phyloP scores from a whole-genome alignment of 30 jellyfish, hydroid and myxozoan species.

The Pelagia noctiluca region DNA sequence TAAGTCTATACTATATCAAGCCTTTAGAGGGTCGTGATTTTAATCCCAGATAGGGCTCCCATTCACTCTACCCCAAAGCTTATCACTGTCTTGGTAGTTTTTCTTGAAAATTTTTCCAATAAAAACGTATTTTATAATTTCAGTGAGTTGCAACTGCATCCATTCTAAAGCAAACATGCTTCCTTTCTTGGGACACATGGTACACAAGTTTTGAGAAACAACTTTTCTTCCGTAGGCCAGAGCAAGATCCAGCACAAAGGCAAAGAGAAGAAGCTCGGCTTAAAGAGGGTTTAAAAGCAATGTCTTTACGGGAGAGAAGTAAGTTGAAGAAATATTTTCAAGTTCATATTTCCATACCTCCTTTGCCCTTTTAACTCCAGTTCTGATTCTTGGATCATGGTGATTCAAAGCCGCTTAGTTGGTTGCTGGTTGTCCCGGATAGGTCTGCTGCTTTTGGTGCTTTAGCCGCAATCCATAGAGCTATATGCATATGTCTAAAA shows the following conservation, averaged over 20 bases:
- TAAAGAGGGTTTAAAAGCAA: slow-evolving; percentile 57
- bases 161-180: background rate
- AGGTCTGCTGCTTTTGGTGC: background rate
- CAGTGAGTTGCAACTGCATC: too few relatives aligned
- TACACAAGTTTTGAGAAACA: background rate
- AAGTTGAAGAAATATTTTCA: background rate
- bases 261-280: slow-evolving; percentile 68
- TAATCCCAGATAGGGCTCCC: too few relatives aligned
- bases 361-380: background rate
- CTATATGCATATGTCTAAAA: background rate
- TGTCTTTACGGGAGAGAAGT: slow-evolving; percentile 77
- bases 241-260: slow-evolving; percentile 59
- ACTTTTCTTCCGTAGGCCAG: slow-evolving; percentile 48
- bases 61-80: too few relatives aligned
- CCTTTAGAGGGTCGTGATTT: too few relatives aligned
- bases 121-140: too few relatives aligned
- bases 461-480: too few relatives aligned
- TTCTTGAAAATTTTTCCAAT: too few relatives aligned
- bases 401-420: background rate
- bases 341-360: background rate
- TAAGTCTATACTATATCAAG: too few relatives aligned
- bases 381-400: background rate
- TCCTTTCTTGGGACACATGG: background rate
- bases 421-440: background rate
- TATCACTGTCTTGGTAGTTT: background rate